Evolutionary conservation across 2,797 vertebrate species (phyloP).

Genomic region (Acanthiza pusilla): DNA sequence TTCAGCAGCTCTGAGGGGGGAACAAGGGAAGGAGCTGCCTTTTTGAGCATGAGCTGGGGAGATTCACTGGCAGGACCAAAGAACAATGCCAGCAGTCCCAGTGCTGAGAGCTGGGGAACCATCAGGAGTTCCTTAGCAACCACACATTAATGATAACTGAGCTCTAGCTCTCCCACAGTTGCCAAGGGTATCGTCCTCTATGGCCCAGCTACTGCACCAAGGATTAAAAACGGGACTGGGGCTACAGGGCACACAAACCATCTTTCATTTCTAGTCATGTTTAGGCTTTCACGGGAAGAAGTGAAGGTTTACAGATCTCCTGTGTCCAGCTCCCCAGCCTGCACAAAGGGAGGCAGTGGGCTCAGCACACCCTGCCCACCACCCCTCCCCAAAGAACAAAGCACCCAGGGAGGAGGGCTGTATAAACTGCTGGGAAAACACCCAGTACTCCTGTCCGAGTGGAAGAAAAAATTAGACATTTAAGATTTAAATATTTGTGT

Average conservation of each 20-base stretch:
- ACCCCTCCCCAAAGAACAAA: not conserved
- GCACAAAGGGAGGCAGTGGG: fast-evolving
- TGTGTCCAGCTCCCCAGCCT: not conserved
- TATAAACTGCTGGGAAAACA: not conserved
- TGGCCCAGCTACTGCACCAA: not conserved
- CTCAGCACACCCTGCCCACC: not conserved
- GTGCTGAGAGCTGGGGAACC: not conserved
- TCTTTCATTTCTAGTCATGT: not conserved
- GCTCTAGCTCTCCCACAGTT: not conserved
- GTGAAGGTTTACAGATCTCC: not conserved
- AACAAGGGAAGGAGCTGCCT: not conserved
- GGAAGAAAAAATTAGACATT: not conserved
- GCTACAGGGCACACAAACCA: not conserved
- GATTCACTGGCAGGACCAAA: not conserved
- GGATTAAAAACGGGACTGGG: not conserved
- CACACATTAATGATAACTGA: not conserved
- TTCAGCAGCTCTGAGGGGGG: not conserved
- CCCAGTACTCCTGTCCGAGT: not conserved
- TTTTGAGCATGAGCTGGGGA: not conserved
- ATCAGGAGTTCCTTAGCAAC: not conserved
- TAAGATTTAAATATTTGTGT: not conserved
- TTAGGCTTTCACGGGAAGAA: not conserved
- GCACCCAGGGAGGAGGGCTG: not conserved
- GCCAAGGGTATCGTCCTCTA: not conserved
- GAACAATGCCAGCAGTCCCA: not conserved